Evolutionary conservation across 2,113 vertebrate species (phyloP).

Genomic region (Gymnarchus niloticus): DNA sequence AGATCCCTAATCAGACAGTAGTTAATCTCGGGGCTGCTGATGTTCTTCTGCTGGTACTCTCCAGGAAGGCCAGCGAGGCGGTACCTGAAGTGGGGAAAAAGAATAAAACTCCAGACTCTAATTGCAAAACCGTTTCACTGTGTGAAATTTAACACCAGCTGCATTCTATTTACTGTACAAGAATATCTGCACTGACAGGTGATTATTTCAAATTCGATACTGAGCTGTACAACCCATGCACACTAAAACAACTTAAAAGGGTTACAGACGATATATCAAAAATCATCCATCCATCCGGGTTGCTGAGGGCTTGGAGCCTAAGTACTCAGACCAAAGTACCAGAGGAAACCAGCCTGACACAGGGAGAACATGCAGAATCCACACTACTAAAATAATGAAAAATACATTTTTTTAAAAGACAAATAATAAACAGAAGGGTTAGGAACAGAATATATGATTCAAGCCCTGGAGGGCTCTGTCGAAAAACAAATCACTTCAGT

Average conservation of each 20-base stretch:
- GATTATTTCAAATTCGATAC: neutral
- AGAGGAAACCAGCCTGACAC: no score
- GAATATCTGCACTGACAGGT: neutral
- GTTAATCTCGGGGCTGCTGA: conserved; percentile 89
- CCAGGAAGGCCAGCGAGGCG: conserved; percentile 86
- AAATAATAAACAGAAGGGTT: no score
- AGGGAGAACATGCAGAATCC: no score
- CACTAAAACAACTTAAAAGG: neutral
- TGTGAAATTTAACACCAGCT: conserved; percentile 24
- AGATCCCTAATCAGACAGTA: conserved; percentile 90
- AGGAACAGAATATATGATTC: neutral
- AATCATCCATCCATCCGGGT: no score
- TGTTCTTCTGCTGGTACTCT: conserved; percentile 87
- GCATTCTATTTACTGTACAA: neutral
- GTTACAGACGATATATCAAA: neutral
- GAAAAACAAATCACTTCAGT: neutral
- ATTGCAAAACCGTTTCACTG: conserved; percentile 27
- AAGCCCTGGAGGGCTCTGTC: neutral
- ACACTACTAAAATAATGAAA: neutral
- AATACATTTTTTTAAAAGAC: no score
- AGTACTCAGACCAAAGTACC: no score
- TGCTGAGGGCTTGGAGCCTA: no score
- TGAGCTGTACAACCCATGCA: neutral
- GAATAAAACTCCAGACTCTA: conserved; percentile 13
- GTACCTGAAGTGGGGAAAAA: conserved; percentile 65